Evolutionary conservation across 2,888 invertebrate genomes (phyloP).

Genomic region (Drosophila villosipedis): DNA sequence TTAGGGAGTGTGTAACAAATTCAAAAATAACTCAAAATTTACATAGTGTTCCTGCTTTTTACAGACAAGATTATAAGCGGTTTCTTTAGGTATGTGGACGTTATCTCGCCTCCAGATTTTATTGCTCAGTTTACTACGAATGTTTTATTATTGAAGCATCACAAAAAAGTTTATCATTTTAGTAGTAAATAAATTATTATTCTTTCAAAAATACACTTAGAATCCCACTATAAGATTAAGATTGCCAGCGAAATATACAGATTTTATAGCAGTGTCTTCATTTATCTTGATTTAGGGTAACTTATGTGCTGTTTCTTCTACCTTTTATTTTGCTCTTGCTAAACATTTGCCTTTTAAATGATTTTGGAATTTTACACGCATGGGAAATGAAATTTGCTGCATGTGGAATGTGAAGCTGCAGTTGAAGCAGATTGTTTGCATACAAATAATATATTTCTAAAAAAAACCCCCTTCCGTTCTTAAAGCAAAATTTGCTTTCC

Average conservation of each 20-base stretch:
- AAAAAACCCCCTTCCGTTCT: background rate
- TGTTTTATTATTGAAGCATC: background rate
- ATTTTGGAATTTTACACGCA: background rate
- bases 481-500: background rate
- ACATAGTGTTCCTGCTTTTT: background rate
- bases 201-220: background rate
- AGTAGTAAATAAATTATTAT: background rate
- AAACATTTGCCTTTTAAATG: background rate
- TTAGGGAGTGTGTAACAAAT: background rate
- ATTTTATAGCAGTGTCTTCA: background rate
- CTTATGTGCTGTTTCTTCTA: background rate
- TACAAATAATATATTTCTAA: background rate
- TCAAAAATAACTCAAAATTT: background rate
- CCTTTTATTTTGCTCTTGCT: background rate
- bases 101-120: background rate
- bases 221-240: background rate
- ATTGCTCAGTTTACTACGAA: background rate
- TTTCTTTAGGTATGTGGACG: background rate
- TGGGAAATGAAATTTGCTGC: background rate
- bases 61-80: background rate
- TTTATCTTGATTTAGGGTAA: background rate
- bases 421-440: conserved; percentile 39
- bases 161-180: background rate
- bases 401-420: background rate
- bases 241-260: background rate